A percentile compares a stretch with the other conserved stretches of the same genome.
These are phyloP conservation scores for Tympanoctomys barrerae DNA, from an alignment of 2,797 vertebrate species.

Conservation along the genomic window DNA sequence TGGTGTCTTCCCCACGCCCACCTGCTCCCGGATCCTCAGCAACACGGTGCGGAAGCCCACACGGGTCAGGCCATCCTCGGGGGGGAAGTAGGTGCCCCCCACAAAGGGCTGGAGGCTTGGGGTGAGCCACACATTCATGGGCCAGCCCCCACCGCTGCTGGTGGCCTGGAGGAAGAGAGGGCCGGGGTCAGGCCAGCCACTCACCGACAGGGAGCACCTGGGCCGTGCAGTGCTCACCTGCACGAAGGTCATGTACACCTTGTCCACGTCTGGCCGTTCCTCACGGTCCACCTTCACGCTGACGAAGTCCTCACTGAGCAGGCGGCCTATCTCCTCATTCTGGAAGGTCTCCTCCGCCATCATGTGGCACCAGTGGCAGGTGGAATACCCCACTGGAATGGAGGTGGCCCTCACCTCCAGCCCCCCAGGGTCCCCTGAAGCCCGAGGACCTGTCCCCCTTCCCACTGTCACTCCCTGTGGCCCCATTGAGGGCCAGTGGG, in stretches of 20 bases:
- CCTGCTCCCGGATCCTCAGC: constrained; percentile 93
- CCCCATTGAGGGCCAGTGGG: fast-evolving
- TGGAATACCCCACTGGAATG: constrained; percentile 95
- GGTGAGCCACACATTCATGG: constrained; percentile 98
- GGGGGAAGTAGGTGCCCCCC: constrained; percentile 97
- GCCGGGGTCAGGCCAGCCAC: not conserved
- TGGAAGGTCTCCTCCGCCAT: constrained; percentile 98
- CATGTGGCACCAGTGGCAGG: constrained; percentile 98
- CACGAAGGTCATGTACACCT: constrained; percentile 97
- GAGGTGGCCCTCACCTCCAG: not conserved
- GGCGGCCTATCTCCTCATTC: constrained; percentile 92
- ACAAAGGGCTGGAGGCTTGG: constrained; percentile 95
- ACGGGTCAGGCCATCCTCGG: constrained; percentile 91
- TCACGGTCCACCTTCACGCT: constrained; percentile 97
- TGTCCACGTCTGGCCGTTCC: constrained; percentile 97
- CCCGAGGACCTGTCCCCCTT: not conserved
- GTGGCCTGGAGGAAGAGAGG: constrained; percentile 90
- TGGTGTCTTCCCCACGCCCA: not conserved
- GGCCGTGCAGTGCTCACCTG: constrained; percentile 87
- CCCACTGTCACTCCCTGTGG: fast-evolving
- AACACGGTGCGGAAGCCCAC: constrained; percentile 95
- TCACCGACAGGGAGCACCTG: too few relatives aligned
- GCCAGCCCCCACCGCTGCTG: constrained; percentile 96
- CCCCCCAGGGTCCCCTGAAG: not conserved
- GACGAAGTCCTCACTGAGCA: constrained; percentile 95